These are phyloP conservation scores for Diabrotica virgifera DNA, from an alignment of 1,140 invertebrate species.

Conservation along the genomic window DNA sequence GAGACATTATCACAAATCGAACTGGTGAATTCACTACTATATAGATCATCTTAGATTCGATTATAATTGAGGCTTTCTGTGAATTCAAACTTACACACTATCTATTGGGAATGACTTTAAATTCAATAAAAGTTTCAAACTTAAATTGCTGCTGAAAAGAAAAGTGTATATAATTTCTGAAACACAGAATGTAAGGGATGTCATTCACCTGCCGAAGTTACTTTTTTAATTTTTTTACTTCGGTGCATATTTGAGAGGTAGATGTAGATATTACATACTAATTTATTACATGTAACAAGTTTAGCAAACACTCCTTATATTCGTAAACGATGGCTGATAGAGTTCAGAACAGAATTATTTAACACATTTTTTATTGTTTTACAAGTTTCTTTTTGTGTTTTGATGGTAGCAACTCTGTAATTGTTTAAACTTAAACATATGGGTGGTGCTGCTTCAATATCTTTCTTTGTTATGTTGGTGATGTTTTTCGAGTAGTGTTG, in stretches of 20 bases:
- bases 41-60: no score
- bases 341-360: background rate
- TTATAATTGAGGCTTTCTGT: no score
- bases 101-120: no score
- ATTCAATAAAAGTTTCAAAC: no score
- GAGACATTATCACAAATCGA: no score
- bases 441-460: no score
- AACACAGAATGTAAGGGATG: background rate
- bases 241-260: conserved; percentile 3
- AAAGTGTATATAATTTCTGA: no score
- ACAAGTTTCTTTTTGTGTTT: background rate
- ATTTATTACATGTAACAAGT: conserved; percentile 22
- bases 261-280: conserved; percentile 22
- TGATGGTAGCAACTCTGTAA: background rate
- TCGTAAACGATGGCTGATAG: conserved; percentile 4
- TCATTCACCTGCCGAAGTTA: conserved; percentile 1
- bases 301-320: conserved; percentile 18
- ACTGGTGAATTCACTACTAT: no score
- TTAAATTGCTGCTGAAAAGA: no score
- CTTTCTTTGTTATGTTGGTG: no score
- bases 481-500: no score
- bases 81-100: no score
- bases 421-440: background rate
- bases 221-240: conserved; percentile 10
- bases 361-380: background rate